Conservation (phyloP, 2,888 invertebrate genomes). For the Luperina testacea region DNA sequence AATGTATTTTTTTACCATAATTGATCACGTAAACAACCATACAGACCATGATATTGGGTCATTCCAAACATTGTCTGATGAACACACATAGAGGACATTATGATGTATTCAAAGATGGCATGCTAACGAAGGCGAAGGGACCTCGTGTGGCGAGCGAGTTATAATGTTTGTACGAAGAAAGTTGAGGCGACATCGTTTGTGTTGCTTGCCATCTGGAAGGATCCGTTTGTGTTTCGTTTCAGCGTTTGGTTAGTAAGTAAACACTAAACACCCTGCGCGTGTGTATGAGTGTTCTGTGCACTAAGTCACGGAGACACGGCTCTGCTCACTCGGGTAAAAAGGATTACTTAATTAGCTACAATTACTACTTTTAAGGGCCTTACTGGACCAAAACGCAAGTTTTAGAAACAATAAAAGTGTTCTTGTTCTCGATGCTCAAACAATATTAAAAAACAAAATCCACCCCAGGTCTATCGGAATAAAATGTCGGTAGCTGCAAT, state of each 20-base stretch:
- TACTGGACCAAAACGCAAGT: too few species aligned
- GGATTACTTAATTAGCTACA: not conserved
- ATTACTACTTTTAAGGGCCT: too few species aligned
- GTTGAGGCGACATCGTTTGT: slow-evolving; percentile 15
- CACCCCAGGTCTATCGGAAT: too few species aligned
- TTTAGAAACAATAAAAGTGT: too few species aligned
- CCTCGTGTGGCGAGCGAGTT: slow-evolving; percentile 28
- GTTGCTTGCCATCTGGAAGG: slow-evolving; percentile 6
- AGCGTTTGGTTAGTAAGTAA: not conserved
- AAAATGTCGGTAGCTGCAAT: too few species aligned
- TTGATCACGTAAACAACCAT: not conserved
- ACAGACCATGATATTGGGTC: not conserved
- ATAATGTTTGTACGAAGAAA: slow-evolving; percentile 26
- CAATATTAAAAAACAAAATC: too few species aligned
- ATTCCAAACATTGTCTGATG: not conserved
- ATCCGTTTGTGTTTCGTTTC: slow-evolving; percentile 28
- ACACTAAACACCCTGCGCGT: not conserved
- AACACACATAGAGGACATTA: not conserved
- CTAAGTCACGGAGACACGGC: too few species aligned
- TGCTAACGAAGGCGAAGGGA: slow-evolving; percentile 28
- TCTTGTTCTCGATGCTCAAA: too few species aligned
- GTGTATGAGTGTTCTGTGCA: not conserved
- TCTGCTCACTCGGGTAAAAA: not conserved
- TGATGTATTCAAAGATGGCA: not conserved
- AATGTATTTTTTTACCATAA: not conserved